Conservation (phyloP, 2,113 vertebrate genomes). For the Podarcis raffonei region DNA sequence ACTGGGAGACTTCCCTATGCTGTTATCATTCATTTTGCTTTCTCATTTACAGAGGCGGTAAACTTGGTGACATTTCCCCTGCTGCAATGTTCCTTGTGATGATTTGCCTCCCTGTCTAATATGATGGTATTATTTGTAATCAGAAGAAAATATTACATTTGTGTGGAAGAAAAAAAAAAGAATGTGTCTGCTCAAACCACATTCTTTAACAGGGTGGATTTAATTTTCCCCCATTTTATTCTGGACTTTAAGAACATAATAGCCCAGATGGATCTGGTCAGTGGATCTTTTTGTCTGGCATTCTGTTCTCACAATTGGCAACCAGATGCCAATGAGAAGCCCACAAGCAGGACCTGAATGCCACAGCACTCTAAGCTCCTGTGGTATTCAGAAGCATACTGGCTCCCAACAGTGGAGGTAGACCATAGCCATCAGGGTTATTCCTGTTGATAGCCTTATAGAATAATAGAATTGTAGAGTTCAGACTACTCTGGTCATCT, state of each 20-base stretch:
- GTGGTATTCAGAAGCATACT: too few species aligned
- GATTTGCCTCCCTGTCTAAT: not conserved
- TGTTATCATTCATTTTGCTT: not conserved
- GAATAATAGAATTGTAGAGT: too few species aligned
- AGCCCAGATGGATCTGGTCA: too few species aligned
- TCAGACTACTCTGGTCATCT: too few species aligned
- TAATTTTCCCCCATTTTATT: not conserved
- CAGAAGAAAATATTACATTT: not conserved
- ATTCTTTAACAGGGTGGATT: not conserved
- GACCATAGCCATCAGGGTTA: too few species aligned
- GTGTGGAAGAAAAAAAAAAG: not conserved
- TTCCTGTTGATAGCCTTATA: too few species aligned
- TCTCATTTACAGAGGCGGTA: conserved; percentile 15
- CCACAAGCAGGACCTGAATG: too few species aligned
- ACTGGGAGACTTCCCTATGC: not conserved
- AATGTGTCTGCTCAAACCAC: not conserved
- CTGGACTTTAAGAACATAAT: not conserved
- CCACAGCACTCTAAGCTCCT: too few species aligned
- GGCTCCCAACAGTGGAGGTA: too few species aligned
- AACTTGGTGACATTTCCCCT: not conserved
- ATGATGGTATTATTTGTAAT: not conserved
- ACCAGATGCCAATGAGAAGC: too few species aligned
- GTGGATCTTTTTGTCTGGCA: too few species aligned
- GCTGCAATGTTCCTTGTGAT: not conserved
- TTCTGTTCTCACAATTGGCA: too few species aligned